Percentiles rank a stretch among this genome's conserved stretches.
These are phyloP conservation scores for Trachelus tabidus DNA, from an alignment of 2,888 invertebrate genomes.

Conservation along the genomic window DNA sequence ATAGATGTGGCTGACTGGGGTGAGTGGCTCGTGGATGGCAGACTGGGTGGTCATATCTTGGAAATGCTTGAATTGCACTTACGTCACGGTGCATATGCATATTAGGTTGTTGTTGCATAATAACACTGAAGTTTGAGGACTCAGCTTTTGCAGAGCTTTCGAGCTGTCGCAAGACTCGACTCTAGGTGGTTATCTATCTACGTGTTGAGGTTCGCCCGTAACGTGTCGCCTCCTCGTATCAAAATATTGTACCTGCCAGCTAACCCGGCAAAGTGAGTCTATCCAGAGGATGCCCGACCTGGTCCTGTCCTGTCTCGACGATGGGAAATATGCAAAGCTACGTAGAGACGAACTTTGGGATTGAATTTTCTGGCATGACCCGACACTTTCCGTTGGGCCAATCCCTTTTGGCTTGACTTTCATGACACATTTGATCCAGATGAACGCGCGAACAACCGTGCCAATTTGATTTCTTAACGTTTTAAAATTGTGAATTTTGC, in stretches of 20 bases:
- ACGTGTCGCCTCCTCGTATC: slow-evolving; percentile 41
- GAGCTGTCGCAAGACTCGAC: slow-evolving; percentile 25
- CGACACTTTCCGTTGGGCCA: slow-evolving; percentile 4
- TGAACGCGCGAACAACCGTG: neutral
- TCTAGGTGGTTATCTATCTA: slow-evolving; percentile 10
- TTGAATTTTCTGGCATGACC: slow-evolving; percentile 37
- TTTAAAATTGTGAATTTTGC: neutral
- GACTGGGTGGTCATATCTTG: neutral
- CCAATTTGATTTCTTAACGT: neutral
- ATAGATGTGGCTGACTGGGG: neutral
- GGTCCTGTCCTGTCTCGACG: neutral
- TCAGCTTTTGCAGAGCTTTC: slow-evolving; percentile 32
- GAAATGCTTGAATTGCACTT: neutral
- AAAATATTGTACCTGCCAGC: slow-evolving; percentile 44
- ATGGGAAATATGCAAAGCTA: slow-evolving; percentile 13
- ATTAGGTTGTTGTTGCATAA: slow-evolving; percentile 34
- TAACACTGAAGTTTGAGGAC: slow-evolving; percentile 36
- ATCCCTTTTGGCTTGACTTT: slow-evolving; percentile 6
- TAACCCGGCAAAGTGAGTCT: slow-evolving; percentile 10
- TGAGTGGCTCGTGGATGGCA: neutral
- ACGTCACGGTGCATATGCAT: neutral
- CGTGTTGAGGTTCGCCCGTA: slow-evolving; percentile 20
- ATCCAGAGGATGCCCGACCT: slow-evolving; percentile 8
- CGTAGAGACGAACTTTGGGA: slow-evolving; percentile 20
- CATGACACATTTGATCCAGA: neutral